Evolutionary conservation across 2,888 invertebrate species (phyloP).

Genomic region (Oligia fasciuncula): DNA sequence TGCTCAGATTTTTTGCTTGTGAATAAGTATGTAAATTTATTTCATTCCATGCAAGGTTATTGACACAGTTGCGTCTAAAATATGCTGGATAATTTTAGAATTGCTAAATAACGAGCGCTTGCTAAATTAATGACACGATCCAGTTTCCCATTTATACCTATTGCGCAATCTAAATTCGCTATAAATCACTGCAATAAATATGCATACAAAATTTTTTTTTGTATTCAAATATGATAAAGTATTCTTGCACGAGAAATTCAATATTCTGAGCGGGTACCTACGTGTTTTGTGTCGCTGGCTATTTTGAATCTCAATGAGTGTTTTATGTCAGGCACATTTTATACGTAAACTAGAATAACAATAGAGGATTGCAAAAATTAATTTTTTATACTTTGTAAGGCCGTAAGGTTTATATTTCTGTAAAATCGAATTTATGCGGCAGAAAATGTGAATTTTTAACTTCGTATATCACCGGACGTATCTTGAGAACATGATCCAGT

Average conservation of each 20-base stretch:
- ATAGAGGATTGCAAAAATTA: conserved; percentile 58
- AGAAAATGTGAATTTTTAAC: conserved; percentile 48
- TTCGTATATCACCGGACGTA: conserved; percentile 74
- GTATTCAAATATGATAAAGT: conserved; percentile 70
- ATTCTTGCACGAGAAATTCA: conserved; percentile 64
- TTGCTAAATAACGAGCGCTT: conserved; percentile 81
- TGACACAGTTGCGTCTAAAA: conserved; percentile 84
- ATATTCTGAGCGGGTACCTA: conserved; percentile 72
- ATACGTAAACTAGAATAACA: conserved; percentile 69
- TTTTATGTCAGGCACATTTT: conserved; percentile 71
- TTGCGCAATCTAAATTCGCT: conserved; percentile 71
- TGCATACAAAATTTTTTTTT: conserved; percentile 60
- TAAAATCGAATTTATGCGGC: conserved; percentile 41
- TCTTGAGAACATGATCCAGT: conserved; percentile 73
- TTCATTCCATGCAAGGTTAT: conserved; percentile 85
- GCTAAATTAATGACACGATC: conserved; percentile 81
- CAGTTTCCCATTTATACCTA: conserved; percentile 75
- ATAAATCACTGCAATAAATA: conserved; percentile 74
- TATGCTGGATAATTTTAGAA: conserved; percentile 77
- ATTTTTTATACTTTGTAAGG: conserved; percentile 52
- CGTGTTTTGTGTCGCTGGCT: conserved; percentile 68
- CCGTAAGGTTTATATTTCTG: conserved; percentile 59
- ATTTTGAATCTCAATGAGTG: conserved; percentile 77
- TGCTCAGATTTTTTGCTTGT: conserved; percentile 76
- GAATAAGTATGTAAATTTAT: conserved; percentile 84